Evolutionary conservation across 2,797 vertebrate genomes (phyloP).

Genomic region (Neoniphon sammara): DNA sequence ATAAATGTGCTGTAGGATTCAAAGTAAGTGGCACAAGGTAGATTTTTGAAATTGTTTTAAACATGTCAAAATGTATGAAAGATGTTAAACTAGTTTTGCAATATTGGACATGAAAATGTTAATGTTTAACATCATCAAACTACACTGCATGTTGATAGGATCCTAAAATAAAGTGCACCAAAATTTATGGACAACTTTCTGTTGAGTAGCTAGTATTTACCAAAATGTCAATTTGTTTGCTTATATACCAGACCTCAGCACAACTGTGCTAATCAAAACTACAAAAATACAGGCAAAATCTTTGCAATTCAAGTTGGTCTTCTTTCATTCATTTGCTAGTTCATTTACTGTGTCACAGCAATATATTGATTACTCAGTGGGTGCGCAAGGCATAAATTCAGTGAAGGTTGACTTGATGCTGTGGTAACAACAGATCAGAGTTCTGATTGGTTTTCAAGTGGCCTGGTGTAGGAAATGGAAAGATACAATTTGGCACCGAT

Average conservation of each 20-base stretch:
- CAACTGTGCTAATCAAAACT: not conserved
- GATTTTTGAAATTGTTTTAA: no score
- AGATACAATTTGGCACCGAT: not conserved
- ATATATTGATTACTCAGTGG: not conserved
- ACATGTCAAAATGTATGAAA: no score
- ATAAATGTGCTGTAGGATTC: no score
- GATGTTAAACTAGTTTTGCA: no score
- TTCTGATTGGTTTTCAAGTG: not conserved
- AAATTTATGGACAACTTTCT: no score
- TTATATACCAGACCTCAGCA: not conserved
- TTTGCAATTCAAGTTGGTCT: not conserved
- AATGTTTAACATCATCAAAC: not conserved
- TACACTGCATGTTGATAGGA: not conserved
- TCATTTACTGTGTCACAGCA: not conserved
- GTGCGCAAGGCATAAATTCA: constrained; percentile 19
- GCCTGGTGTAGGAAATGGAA: constrained; percentile 23
- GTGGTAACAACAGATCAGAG: constrained; percentile 24
- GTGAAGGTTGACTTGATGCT: constrained; percentile 21
- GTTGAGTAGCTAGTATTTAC: no score
- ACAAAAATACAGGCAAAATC: not conserved
- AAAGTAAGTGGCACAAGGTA: no score
- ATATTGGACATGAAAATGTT: no score
- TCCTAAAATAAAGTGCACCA: no score
- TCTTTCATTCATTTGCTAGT: not conserved
- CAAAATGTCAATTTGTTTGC: no score